Conservation (phyloP, 2,113 vertebrate species). For the Tringa solitaria region DNA sequence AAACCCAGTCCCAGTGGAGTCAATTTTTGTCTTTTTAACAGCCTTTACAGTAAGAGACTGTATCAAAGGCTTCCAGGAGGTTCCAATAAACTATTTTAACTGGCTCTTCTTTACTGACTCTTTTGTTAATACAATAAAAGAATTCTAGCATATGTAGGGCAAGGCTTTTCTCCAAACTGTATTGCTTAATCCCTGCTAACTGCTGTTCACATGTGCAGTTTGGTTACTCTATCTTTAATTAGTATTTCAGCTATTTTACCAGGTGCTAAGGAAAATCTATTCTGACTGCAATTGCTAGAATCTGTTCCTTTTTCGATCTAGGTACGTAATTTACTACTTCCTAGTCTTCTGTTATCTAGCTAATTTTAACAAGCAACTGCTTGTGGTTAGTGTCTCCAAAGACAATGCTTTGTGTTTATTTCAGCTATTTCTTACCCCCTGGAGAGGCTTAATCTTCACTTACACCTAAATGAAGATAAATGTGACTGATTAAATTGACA, state of each 20-base stretch:
- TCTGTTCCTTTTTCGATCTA: background rate
- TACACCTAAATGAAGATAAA: constrained; percentile 20
- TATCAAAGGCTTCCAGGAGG: constrained; percentile 26
- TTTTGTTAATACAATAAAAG: constrained; percentile 3
- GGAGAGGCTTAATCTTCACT: constrained; percentile 26
- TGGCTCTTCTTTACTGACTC: background rate
- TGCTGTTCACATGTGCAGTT: background rate
- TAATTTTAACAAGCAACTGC: constrained; percentile 15
- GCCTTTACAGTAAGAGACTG: background rate
- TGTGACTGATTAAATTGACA: constrained; percentile 11
- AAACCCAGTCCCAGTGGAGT: background rate
- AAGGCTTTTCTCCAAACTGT: background rate
- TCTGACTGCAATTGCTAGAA: background rate
- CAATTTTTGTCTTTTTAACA: background rate
- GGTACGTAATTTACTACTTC: background rate
- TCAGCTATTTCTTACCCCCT: background rate
- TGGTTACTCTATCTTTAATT: constrained; percentile 15
- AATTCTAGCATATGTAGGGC: background rate
- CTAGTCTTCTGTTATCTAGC: background rate
- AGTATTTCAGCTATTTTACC: constrained; percentile 23
- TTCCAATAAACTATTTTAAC: constrained; percentile 37
- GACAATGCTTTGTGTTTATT: constrained; percentile 31
- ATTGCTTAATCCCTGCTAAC: background rate
- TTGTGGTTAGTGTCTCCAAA: background rate
- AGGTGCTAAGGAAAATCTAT: background rate